Conservation (phyloP, 2,797 vertebrate species). For the Smutsia temminckii region DNA sequence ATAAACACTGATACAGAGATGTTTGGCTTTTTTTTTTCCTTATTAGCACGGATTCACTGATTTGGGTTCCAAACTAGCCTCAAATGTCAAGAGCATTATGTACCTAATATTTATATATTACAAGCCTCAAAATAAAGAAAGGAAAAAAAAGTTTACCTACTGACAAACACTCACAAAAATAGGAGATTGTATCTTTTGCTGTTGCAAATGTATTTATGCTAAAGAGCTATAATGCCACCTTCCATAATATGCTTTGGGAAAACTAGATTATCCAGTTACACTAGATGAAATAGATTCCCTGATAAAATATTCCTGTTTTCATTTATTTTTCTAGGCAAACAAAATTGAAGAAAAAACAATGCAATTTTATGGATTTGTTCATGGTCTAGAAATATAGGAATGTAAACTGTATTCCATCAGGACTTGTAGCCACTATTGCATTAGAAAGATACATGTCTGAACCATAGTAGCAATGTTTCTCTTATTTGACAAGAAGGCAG, state of each 20-base stretch:
- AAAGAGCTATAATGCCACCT: neutral
- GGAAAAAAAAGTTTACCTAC: neutral
- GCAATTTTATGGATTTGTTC: slow-evolving; percentile 49
- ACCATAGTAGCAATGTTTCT: neutral
- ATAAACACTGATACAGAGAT: neutral
- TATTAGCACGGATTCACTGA: neutral
- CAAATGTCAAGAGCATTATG: neutral
- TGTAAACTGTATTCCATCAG: neutral
- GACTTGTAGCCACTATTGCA: neutral
- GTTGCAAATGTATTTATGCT: slow-evolving; percentile 44
- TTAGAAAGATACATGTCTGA: slow-evolving; percentile 24
- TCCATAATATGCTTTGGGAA: slow-evolving; percentile 8
- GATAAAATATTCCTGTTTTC: slow-evolving; percentile 30
- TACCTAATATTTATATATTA: neutral
- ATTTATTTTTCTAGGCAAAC: slow-evolving; percentile 49
- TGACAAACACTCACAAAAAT: neutral
- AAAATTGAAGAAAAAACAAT: slow-evolving; percentile 37
- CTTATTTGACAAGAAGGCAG: neutral
- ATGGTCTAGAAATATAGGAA: slow-evolving; percentile 8
- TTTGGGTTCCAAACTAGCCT: neutral
- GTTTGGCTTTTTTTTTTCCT: neutral
- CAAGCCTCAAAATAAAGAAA: neutral
- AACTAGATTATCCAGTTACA: slow-evolving; percentile 36
- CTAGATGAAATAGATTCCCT: neutral
- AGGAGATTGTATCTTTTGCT: neutral